A percentile compares a stretch with the other conserved stretches of the same genome.
These are phyloP conservation scores for Chloebia gouldiae DNA, from an alignment of 2,113 vertebrate species.

Conservation along the genomic window DNA sequence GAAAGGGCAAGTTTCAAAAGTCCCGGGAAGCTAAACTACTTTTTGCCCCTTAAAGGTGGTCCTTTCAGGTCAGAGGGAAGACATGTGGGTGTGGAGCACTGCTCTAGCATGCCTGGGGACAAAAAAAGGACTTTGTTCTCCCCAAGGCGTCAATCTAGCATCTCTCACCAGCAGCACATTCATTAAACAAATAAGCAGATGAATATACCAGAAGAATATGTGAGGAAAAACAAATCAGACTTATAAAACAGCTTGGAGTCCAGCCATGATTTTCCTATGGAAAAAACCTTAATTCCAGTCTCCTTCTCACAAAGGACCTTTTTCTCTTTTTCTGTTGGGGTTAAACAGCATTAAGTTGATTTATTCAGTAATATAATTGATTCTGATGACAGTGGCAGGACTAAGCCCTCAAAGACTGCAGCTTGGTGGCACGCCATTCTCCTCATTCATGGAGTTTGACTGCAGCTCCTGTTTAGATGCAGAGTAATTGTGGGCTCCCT, in stretches of 20 bases:
- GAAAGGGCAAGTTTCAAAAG: conserved; percentile 21
- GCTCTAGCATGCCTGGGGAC: neutral
- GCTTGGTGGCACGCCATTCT: neutral
- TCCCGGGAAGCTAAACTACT: neutral
- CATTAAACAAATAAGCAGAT: conserved; percentile 45
- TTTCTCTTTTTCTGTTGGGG: neutral
- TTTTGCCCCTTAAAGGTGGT: conserved; percentile 57
- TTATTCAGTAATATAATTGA: conserved; percentile 27
- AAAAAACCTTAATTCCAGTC: neutral
- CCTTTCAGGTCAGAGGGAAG: conserved; percentile 49
- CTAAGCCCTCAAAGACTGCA: neutral
- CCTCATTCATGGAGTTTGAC: neutral
- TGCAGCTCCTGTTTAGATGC: neutral
- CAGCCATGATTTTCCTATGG: conserved; percentile 22
- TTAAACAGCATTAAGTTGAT: conserved; percentile 41
- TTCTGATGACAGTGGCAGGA: neutral
- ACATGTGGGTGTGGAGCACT: neutral
- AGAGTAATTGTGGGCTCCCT: neutral
- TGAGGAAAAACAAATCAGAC: neutral
- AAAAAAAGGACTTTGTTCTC: conserved; percentile 1
- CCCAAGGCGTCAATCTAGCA: conserved; percentile 32
- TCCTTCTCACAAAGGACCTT: conserved; percentile 1
- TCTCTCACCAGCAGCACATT: neutral
- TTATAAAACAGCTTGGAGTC: neutral
- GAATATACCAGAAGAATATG: neutral